Base-by-base conservation (phyloP, 2,888 invertebrate species). In the Sinopyrophorus schimmeli region DNA sequence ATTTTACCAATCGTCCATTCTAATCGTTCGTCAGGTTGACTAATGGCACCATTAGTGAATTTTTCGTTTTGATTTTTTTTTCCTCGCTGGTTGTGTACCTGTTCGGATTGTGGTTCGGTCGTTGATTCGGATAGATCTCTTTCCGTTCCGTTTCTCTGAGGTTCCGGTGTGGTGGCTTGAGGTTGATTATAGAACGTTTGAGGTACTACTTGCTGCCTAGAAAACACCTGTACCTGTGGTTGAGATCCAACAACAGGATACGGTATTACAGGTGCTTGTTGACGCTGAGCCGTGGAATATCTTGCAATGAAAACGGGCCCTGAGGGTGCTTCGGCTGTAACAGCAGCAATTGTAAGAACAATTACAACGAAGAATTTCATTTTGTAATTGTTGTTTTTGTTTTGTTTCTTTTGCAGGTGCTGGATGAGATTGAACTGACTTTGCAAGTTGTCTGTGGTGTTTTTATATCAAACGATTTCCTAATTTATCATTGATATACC, bases 151-250 rank as follows among this genome's bases (percentile, higher is more conserved):
- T 28, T 44, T 24, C 24, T 11, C 23, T 44, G 41, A 3, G 37
- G 11, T 34, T 37, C 23, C 31, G 21, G 15, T 1, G 47, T 34
- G 3, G 46, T 28, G 3, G 71, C 73, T 39, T 70, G 70, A 4
- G 75, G 64, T 1, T 77, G 74, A 12, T 72, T 73, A 50, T 76
- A 77, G 54, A 74, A 75, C 40, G 72, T 67, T 0, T 75, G 76
- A 5, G 75, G 75, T 27, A 37, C 35, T n/a, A n/a, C n/a, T 20
- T 49, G 42, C n/a, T 38, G 42, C 10, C 49, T 43, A 17, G 39
- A 39, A 10, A 43, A 10, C n/a, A 39, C 32, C 4, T 43, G 38
- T 16, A 31, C 18, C 14, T 26, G 31, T 18, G 38, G 46, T 9
- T 27, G 27, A 9, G 12, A 6, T 15, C 31, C 42, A 14, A 44